A percentile compares a stretch with the other conserved stretches of the same genome.
phyloP scores from a whole-genome alignment of 2,888 invertebrate species.

The Campaea margaritaria region DNA sequence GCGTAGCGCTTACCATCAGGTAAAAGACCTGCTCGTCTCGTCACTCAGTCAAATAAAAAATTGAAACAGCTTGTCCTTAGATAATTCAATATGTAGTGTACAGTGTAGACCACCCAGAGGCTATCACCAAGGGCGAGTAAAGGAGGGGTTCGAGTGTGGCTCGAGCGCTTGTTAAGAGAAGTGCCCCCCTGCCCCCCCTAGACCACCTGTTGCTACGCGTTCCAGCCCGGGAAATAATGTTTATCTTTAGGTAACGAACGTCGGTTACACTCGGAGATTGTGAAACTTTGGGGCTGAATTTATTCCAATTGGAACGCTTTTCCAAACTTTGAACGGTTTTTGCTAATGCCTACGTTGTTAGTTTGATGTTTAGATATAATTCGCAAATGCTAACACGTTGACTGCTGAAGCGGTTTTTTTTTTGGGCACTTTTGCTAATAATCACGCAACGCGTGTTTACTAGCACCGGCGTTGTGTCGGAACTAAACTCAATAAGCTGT shows the following conservation, averaged over 20 bases:
- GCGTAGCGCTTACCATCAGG: no score
- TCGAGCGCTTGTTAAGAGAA: conserved; percentile 20
- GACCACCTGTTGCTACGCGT: conserved; percentile 42
- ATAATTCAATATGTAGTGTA: background rate
- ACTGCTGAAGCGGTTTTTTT: no score
- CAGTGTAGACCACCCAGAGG: conserved; percentile 8
- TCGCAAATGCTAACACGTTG: no score
- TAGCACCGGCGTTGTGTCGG: no score
- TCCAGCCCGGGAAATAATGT: conserved; percentile 2
- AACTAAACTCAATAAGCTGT: no score
- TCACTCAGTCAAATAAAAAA: no score
- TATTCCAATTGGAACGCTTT: background rate
- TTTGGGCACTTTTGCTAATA: no score
- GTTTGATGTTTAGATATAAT: no score
- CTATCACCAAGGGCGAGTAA: background rate
- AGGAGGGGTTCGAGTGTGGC: conserved; percentile 10
- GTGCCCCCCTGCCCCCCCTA: conserved; percentile 9
- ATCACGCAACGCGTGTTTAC: no score
- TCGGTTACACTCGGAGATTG: conserved; percentile 16
- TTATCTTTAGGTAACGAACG: conserved; percentile 18
- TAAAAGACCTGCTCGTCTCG: no score
- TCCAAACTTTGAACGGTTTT: background rate
- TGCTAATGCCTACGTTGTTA: no score
- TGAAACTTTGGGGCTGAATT: conserved; percentile 6
- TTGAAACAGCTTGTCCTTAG: background rate